phyloP scores from a whole-genome alignment of 2,113 vertebrate genomes.

The Silurus glanis region DNA sequence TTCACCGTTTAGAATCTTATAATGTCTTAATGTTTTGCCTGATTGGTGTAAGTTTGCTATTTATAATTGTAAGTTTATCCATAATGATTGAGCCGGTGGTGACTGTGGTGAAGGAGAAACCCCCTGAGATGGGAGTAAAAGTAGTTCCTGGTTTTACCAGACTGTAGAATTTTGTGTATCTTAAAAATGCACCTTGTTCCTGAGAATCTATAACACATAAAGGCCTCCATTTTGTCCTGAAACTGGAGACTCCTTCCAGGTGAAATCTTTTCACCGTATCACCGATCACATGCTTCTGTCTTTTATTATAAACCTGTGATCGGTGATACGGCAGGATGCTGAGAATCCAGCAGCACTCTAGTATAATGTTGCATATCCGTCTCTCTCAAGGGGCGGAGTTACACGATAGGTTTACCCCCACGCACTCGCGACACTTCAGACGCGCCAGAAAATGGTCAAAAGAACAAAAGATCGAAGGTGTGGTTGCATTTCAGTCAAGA shows the following conservation, averaged over 20 bases:
- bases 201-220: neutral
- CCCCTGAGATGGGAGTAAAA: too few species aligned
- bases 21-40: too few species aligned
- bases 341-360: neutral
- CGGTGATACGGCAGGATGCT: too few species aligned
- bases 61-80: too few species aligned
- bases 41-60: too few species aligned
- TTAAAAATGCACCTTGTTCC: too few species aligned
- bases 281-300: neutral
- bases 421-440: neutral
- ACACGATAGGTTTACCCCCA: neutral
- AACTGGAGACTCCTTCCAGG: neutral
- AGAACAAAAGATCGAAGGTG: conserved; percentile 15
- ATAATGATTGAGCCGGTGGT: too few species aligned
- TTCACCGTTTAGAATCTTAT: too few species aligned
- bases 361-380: neutral
- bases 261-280: neutral
- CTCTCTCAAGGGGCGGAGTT: neutral
- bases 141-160: neutral
- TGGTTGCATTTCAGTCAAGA: conserved; percentile 15
- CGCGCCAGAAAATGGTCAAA: neutral
- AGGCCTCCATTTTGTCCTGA: neutral
- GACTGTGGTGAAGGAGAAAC: too few species aligned
- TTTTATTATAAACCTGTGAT: neutral
- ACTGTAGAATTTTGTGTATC: neutral